Conservation (phyloP, 2,888 invertebrate species). For the Brenthis daphne region DNA sequence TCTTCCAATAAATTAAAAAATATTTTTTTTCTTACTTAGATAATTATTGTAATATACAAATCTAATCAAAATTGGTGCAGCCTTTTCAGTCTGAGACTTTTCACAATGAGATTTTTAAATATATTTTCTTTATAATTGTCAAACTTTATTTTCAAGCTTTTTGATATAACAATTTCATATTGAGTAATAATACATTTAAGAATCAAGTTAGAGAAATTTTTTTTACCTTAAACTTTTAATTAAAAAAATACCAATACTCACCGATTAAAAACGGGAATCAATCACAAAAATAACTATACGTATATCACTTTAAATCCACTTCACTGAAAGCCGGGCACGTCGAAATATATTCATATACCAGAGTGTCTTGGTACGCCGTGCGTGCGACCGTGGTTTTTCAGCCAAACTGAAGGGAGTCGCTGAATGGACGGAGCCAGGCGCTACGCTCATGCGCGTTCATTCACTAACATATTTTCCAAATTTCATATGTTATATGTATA, state of each 20-base stretch:
- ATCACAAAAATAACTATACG: conserved; percentile 3
- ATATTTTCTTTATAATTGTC: no score
- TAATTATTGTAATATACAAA: no score
- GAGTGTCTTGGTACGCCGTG: conserved; percentile 50
- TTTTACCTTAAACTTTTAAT: not conserved
- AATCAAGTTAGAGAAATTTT: no score
- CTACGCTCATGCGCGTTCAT: conserved; percentile 61
- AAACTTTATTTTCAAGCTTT: no score
- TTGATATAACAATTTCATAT: no score
- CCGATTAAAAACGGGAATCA: conserved; percentile 30
- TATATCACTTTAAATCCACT: conserved; percentile 27
- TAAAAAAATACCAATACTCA: conserved; percentile 18
- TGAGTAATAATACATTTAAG: no score
- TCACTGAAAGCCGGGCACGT: conserved; percentile 31
- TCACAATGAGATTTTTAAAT: no score
- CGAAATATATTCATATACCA: conserved; percentile 54
- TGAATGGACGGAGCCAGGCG: conserved; percentile 58
- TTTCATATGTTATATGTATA: conserved; percentile 9
- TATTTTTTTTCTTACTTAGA: no score
- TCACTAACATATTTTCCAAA: conserved; percentile 33
- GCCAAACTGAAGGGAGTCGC: conserved; percentile 68
- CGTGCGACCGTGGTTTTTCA: conserved; percentile 68
- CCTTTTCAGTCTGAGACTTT: no score
- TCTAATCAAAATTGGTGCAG: no score
- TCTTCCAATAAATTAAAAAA: no score